Conservation (phyloP, 2,797 vertebrate species). For the Pantherophis alleghaniensis region DNA sequence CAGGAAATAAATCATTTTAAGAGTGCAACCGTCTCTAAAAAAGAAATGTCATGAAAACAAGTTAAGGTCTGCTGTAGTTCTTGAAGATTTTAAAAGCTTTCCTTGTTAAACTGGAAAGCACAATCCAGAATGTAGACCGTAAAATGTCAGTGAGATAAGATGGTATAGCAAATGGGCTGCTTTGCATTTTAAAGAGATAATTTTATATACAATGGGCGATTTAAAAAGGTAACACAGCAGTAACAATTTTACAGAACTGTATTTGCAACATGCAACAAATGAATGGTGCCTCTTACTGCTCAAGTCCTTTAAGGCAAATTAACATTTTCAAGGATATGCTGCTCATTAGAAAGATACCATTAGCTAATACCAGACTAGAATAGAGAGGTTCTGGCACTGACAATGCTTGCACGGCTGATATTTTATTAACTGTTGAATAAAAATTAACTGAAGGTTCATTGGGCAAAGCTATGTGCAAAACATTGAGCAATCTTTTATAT, state of each 20-base stretch:
- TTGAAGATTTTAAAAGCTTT: not conserved
- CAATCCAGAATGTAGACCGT: not conserved
- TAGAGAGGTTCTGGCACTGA: not conserved
- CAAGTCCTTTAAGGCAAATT: not conserved
- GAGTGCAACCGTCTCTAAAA: not conserved
- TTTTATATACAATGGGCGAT: not conserved
- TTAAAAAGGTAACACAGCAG: conserved; percentile 3
- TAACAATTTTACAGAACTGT: not conserved
- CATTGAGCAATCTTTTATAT: not conserved
- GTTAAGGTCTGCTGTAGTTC: not conserved
- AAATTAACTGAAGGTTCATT: not conserved
- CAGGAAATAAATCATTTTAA: not conserved
- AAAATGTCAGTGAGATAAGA: conserved; percentile 11
- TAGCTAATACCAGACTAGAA: not conserved
- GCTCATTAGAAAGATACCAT: not conserved
- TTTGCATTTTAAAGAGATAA: conserved; percentile 21
- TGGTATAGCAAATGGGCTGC: not conserved
- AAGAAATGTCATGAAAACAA: not conserved
- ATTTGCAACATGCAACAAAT: not conserved
- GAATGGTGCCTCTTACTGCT: not conserved
- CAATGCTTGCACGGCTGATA: not conserved
- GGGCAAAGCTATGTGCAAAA: not conserved
- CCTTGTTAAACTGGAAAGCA: not conserved
- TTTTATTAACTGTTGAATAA: not conserved
- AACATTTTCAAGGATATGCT: not conserved